Evolutionary conservation across 2,888 invertebrate species (phyloP).

Genomic region (Athetis lepigone): DNA sequence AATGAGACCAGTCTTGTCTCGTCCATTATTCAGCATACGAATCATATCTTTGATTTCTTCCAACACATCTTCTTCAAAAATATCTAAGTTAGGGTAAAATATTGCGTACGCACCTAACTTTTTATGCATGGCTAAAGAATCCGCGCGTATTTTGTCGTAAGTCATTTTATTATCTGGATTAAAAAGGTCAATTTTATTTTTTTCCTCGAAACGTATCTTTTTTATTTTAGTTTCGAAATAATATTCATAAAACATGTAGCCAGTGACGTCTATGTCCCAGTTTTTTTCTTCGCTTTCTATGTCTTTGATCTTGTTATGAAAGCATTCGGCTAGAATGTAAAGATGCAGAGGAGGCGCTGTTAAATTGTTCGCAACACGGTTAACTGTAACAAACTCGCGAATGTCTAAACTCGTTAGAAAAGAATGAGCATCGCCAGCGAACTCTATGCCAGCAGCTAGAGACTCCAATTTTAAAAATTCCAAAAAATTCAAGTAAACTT

Average conservation of each 20-base stretch:
- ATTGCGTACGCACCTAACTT: constrained; percentile 41
- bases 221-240: constrained; percentile 47
- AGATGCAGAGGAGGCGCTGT: constrained; percentile 15
- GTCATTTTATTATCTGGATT: constrained; percentile 32
- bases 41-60: constrained; percentile 2
- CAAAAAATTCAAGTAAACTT: constrained; percentile 2
- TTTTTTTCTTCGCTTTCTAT: background rate
- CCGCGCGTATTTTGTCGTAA: constrained; percentile 33
- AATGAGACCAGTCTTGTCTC: constrained; percentile 18
- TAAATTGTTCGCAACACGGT: background rate
- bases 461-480: background rate
- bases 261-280: constrained; percentile 27
- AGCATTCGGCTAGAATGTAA: constrained; percentile 12
- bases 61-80: constrained; percentile 12
- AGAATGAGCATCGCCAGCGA: background rate
- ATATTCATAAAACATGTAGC: constrained; percentile 37
- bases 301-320: constrained; percentile 16
- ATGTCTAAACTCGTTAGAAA: background rate
- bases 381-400: background rate
- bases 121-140: constrained; percentile 36
- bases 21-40: constrained; percentile 2
- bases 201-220: constrained; percentile 49
- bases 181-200: constrained; percentile 39
- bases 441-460: background rate
- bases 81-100: constrained; percentile 7